These are phyloP conservation scores for Murina feae DNA, from an alignment of 2,113 vertebrate species.

Conservation along the genomic window DNA sequence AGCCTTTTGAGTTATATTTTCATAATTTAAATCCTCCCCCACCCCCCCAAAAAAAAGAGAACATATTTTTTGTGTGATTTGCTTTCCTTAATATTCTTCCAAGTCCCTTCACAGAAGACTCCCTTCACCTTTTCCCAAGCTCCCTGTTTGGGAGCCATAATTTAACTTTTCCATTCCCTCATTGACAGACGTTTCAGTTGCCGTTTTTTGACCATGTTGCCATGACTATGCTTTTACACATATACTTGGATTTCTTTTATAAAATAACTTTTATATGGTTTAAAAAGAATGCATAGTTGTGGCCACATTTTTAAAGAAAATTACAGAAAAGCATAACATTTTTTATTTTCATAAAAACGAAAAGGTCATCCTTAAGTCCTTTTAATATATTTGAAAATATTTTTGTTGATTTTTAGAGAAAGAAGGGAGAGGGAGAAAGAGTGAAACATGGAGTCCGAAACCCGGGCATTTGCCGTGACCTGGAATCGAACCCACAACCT, in stretches of 20 bases:
- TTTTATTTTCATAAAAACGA: not conserved
- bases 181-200: not conserved
- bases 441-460: too few species aligned
- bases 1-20: not conserved
- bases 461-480: too few species aligned
- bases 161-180: not conserved
- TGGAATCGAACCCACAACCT: too few species aligned
- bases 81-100: not conserved
- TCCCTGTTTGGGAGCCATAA: not conserved
- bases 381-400: not conserved
- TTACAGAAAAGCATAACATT: not conserved
- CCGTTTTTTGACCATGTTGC: not conserved
- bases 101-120: not conserved
- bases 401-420: too few species aligned
- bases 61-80: not conserved
- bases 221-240: not conserved
- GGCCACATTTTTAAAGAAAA: not conserved
- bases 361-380: not conserved
- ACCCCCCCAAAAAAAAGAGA: not conserved
- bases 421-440: too few species aligned
- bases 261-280: not conserved
- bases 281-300: not conserved
- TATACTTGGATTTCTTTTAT: not conserved
- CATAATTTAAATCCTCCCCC: not conserved
- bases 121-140: not conserved